Evolutionary conservation across 2,888 invertebrate species (phyloP), one percentile per base, ranked within the genome.

Genomic region (Agrochola macilenta): DNA sequence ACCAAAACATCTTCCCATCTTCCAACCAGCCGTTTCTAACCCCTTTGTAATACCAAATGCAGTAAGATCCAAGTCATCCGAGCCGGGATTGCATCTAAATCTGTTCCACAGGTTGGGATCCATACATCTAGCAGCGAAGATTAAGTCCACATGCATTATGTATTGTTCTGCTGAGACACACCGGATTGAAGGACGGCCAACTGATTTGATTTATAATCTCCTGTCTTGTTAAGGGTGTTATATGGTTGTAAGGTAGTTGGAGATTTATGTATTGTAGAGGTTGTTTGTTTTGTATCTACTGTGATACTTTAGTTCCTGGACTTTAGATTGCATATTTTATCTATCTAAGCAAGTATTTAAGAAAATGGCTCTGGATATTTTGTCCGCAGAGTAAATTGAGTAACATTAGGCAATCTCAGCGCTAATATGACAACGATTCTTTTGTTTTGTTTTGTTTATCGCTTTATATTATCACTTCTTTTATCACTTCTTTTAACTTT

Each of bases 71-170:
- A 57, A 79, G 71, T 81, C 68, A 79, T 76, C 75, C 57, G 60
- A 58, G 9, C 57, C 60, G 58, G 78, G 78, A 81, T 85, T 85
- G 81, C 81, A 81, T 77, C 73, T 81, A 81, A 85, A 85, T 81
- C 86, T 81, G 73, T 54, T 83, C 87, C 76, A 88, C 87, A 88
- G 85, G 88, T 88, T 86, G 84, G 75, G 69, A 60, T 74, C 74
- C 76, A 76, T 69, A 81, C 69, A 79, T 81, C 75, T 54, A 65
- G 70, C 69, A 64, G 46, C 69, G 58, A 81, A 88, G 88, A 87
- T 88, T 87, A 84, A 87, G 78, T 85, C 66, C 71, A 61, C 60
- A 88, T 88, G 82, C 82, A 86, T 88, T 88, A 85, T 88, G 80
- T 83, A 87, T 87, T 82, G 82, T 85, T 30, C 69, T 12, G 30